Conservation (phyloP, 1,140 invertebrate genomes). For the Diachasmimorpha longicaudata region DNA sequence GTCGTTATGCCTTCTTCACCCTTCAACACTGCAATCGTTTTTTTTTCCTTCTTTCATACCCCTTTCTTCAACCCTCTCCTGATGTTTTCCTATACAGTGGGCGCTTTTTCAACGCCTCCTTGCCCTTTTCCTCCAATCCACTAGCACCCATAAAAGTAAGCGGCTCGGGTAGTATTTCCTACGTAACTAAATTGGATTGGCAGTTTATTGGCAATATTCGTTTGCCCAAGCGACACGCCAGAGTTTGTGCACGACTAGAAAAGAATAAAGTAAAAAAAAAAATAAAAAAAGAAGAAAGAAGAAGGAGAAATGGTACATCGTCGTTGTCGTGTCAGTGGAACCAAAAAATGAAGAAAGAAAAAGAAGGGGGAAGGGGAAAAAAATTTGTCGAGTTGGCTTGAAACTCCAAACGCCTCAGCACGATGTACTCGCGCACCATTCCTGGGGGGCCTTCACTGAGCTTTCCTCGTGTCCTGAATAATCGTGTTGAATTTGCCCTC, state of each 20-base stretch:
- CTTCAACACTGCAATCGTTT: constrained; percentile 6
- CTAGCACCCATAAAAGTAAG: constrained; percentile 24
- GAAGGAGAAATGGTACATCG: background rate
- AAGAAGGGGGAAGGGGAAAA: background rate
- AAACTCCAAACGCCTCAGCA: background rate
- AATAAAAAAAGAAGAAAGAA: background rate
- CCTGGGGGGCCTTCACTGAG: background rate
- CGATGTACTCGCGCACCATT: background rate
- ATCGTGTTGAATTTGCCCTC: background rate
- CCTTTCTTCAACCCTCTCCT: background rate
- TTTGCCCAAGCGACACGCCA: constrained; percentile 34
- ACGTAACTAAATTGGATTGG: constrained; percentile 44
- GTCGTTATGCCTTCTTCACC: background rate
- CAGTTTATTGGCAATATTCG: constrained; percentile 47
- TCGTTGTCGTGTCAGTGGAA: background rate
- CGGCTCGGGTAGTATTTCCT: constrained; percentile 28
- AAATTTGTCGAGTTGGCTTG: constrained; percentile 1
- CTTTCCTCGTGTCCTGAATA: constrained; percentile 7
- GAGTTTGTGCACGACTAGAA: background rate
- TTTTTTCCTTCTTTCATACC: background rate
- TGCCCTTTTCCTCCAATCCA: background rate
- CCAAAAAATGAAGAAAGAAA: background rate
- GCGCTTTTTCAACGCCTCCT: background rate
- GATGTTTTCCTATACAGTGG: background rate
- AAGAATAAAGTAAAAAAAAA: background rate